phyloP scores from a whole-genome alignment of 2,797 vertebrate species.

The Cyprinodon diabolis region DNA sequence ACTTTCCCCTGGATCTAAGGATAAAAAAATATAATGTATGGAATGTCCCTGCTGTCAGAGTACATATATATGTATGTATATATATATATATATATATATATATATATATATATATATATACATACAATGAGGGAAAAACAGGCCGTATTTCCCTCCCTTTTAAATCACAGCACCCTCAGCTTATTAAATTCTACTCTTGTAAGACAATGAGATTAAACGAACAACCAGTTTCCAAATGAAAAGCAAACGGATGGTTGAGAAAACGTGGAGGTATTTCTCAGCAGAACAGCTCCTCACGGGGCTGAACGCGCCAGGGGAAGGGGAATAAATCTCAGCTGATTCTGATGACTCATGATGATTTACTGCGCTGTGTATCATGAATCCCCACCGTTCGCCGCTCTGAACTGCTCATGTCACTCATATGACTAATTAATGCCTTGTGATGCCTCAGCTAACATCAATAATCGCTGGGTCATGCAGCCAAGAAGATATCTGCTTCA shows the following conservation, averaged over 20 bases:
- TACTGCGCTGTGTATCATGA: not conserved
- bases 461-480: not conserved
- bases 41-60: no score
- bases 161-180: not conserved
- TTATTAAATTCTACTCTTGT: not conserved
- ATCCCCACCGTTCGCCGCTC: slow-evolving; percentile 4
- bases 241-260: slow-evolving; percentile 5
- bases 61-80: no score
- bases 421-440: slow-evolving; percentile 12
- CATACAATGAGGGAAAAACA: not conserved
- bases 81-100: no score
- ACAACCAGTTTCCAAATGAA: slow-evolving; percentile 8
- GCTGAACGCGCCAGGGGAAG: not conserved
- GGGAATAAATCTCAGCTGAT: slow-evolving; percentile 6
- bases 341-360: slow-evolving; percentile 22
- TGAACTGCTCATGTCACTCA: slow-evolving; percentile 12
- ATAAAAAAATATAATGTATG: no score
- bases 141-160: no score
- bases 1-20: no score
- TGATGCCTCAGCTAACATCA: slow-evolving; percentile 2
- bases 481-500: slow-evolving; percentile 10
- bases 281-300: not conserved
- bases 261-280: slow-evolving; percentile 6
- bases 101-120: no score
- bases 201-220: slow-evolving; percentile 1